A percentile compares a stretch with the other conserved stretches of the same genome.
phyloP scores from a whole-genome alignment of 1,140 invertebrate genomes.

The Aricia agestis region DNA sequence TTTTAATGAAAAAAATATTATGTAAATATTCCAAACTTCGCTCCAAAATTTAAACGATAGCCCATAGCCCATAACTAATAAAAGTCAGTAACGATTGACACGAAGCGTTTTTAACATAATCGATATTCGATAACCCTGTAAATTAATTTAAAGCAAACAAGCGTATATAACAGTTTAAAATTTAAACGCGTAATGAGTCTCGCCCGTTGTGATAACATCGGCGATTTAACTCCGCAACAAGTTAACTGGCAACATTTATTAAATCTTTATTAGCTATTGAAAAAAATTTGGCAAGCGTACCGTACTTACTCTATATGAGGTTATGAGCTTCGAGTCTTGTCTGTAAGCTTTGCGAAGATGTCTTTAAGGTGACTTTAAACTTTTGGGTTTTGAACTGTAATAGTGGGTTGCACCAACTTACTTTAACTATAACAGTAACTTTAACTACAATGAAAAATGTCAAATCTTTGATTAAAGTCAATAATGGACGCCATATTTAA shows the following conservation, averaged over 20 bases:
- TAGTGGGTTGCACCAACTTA: too few relatives aligned
- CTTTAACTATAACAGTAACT: too few relatives aligned
- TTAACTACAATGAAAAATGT: too few relatives aligned
- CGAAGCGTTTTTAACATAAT: slow-evolving; percentile 17
- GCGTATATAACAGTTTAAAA: slow-evolving; percentile 43
- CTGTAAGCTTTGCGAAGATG: not conserved
- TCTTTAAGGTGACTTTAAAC: too few relatives aligned
- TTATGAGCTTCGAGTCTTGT: not conserved
- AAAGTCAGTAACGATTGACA: not conserved
- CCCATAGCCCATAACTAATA: slow-evolving; percentile 14
- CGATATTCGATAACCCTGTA: slow-evolving; percentile 31
- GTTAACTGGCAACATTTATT: slow-evolving; percentile 33
- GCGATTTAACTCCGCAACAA: slow-evolving; percentile 63
- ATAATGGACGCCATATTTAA: too few relatives aligned
- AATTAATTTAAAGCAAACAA: slow-evolving; percentile 54
- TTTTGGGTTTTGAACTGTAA: too few relatives aligned
- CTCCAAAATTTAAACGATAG: too few relatives aligned
- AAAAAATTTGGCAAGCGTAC: not conserved
- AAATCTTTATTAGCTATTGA: not conserved
- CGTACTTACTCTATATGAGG: too few relatives aligned
- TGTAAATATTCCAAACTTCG: too few relatives aligned
- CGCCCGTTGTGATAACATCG: slow-evolving; percentile 60
- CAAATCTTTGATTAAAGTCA: too few relatives aligned
- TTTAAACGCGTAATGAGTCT: slow-evolving; percentile 45
- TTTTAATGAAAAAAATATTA: too few relatives aligned